Evolutionary conservation across 2,797 vertebrate species (phyloP), one percentile per base, ranked within the genome.

Genomic region (Neosalanx taihuensis): DNA sequence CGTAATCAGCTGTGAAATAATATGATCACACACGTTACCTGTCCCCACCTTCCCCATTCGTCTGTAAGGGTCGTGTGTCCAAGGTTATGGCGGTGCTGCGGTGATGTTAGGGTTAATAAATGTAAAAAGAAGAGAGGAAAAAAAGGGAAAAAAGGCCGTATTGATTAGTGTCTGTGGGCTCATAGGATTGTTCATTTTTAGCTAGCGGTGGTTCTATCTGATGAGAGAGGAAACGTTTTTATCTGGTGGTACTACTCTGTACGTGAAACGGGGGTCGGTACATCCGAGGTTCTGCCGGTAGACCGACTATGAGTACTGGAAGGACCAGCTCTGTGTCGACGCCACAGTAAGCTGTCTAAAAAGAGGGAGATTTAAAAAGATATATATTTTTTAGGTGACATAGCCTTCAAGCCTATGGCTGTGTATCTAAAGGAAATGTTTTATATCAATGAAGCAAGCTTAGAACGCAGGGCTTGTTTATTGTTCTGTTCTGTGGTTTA

Each of bases 21-120:
- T 56, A n/a, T n/a, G n/a, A 56, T 56, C 18, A 18, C 18, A n/a
- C 18, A 56, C 18, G 51, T 74, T 53, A 75, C 62, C 68, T 57
- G 63, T 62, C 57, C 3, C 66, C 67, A 30, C 58, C 66, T 63
- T 33, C 49, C 60, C 53, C 53, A 57, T 70, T 66, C 26, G 62
- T 60, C 53, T 20, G 3, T 58, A 66, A 77, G 76, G 80, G 79
- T 80, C 78, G 80, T 51, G 73, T 84, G 82, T 72, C 81, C 87
- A 89, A 87, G 84, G 83, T 84, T 81, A 88, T 82, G 18, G 51
- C 51, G 61, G 77, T 77, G 6, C 20, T 26, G 37, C 17, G 60
- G 29, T 46, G 35, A 31, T 57, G 51, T 35, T 29, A 58, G 30
- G 51, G 67, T 51, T 30, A 67, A 53, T 62, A 72, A 20, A 67